Conservation (phyloP, 1,140 invertebrate genomes). For the Limonius californicus region DNA sequence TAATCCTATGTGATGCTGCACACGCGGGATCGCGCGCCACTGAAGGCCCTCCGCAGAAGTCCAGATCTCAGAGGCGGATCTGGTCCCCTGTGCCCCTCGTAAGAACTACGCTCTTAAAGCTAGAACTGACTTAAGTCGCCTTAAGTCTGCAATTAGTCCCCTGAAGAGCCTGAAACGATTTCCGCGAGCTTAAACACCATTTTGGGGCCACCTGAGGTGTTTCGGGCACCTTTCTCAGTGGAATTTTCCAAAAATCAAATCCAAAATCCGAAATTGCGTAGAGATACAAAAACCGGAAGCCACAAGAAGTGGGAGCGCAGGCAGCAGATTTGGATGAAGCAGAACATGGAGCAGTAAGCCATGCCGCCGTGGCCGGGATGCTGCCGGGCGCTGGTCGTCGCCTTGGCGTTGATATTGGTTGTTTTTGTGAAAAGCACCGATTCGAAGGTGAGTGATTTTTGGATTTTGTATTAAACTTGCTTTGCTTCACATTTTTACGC, state of each 20-base stretch:
- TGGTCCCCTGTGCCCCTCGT: constrained; percentile 34
- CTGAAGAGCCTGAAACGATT: no score
- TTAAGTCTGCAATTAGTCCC: not conserved
- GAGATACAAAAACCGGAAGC: constrained; percentile 16
- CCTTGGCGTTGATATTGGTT: constrained; percentile 39
- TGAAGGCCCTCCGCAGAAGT: constrained; percentile 40
- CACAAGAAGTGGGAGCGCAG: constrained; percentile 32
- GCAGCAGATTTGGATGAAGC: constrained; percentile 31
- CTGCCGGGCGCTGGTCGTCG: constrained; percentile 39
- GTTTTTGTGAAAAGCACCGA: constrained; percentile 36
- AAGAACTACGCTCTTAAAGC: constrained; percentile 31
- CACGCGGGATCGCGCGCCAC: constrained; percentile 43
- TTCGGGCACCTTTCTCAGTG: no score
- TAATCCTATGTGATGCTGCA: constrained; percentile 37
- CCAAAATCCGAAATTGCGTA: constrained; percentile 11
- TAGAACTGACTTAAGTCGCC: constrained; percentile 21
- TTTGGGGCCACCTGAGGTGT: no score
- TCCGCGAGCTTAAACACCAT: no score
- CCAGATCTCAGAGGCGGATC: constrained; percentile 34
- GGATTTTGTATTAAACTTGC: constrained; percentile 23
- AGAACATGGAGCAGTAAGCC: constrained; percentile 46
- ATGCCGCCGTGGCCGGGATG: constrained; percentile 45
- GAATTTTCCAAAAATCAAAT: constrained; percentile 4
- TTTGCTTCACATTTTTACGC: not conserved
- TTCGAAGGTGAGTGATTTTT: constrained; percentile 40